These are phyloP conservation scores for Bungarus multicinctus DNA, from an alignment of 2,113 vertebrate genomes.

Conservation along the genomic window DNA sequence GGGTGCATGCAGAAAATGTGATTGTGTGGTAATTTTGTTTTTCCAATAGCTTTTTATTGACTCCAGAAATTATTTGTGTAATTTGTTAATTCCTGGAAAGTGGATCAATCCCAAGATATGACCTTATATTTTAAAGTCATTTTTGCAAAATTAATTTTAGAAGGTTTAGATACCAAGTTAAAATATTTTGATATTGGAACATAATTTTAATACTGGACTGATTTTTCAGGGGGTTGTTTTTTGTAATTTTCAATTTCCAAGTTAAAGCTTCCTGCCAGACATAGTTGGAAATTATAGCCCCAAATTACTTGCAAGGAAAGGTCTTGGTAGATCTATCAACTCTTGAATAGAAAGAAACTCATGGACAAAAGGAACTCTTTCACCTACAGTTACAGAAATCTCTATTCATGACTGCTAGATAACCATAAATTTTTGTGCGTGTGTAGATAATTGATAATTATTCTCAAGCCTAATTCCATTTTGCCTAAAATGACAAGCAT, in stretches of 20 bases:
- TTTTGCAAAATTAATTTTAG: background rate
- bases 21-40: slow-evolving; percentile 9
- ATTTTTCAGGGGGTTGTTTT: background rate
- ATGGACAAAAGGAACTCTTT: background rate
- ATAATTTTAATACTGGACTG: background rate
- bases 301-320: background rate
- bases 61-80: background rate
- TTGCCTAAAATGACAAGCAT: background rate
- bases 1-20: background rate
- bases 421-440: background rate
- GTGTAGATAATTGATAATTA: background rate
- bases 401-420: background rate
- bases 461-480: background rate
- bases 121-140: background rate
- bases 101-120: background rate
- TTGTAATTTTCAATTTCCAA: background rate
- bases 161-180: background rate
- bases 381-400: background rate
- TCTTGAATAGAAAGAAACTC: background rate
- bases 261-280: background rate
- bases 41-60: slow-evolving; percentile 12
- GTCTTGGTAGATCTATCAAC: background rate
- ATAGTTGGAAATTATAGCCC: background rate
- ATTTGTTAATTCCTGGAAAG: slow-evolving; percentile 2
- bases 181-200: background rate